Evolutionary conservation across 2,797 vertebrate species (phyloP).

Genomic region (Perodicticus potto): DNA sequence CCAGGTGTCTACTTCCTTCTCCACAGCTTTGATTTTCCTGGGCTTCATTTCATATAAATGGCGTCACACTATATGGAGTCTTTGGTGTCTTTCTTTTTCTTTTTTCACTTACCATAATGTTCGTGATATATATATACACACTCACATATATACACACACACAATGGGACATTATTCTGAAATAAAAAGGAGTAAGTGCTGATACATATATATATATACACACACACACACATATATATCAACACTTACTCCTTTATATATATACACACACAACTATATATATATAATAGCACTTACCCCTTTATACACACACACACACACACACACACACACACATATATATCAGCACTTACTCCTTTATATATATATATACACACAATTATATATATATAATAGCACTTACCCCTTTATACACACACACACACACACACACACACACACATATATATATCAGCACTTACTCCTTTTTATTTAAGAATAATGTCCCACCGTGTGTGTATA

Average conservation of each 20-base stretch:
- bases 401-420: too few species aligned
- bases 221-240: too few species aligned
- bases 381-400: too few species aligned
- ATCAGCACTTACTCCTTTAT: background rate
- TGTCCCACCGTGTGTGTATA: background rate
- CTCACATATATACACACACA: too few species aligned
- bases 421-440: background rate
- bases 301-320: too few species aligned
- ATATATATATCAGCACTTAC: background rate
- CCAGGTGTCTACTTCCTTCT: background rate
- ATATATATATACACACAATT: background rate
- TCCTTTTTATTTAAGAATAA: background rate
- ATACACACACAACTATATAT: too few species aligned
- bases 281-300: too few species aligned
- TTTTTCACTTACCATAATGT: background rate
- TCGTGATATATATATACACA: background rate
- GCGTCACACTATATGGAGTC: accelerated
- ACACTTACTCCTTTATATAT: background rate
- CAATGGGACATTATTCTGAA: too few species aligned
- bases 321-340: too few species aligned
- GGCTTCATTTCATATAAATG: background rate
- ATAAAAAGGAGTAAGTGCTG: too few species aligned
- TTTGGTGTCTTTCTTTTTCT: background rate
- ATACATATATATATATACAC: too few species aligned
- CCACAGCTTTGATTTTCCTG: background rate